Base-by-base conservation (phyloP, 2,888 invertebrate genomes). In the Acanthococcus lagerstroemiae region DNA sequence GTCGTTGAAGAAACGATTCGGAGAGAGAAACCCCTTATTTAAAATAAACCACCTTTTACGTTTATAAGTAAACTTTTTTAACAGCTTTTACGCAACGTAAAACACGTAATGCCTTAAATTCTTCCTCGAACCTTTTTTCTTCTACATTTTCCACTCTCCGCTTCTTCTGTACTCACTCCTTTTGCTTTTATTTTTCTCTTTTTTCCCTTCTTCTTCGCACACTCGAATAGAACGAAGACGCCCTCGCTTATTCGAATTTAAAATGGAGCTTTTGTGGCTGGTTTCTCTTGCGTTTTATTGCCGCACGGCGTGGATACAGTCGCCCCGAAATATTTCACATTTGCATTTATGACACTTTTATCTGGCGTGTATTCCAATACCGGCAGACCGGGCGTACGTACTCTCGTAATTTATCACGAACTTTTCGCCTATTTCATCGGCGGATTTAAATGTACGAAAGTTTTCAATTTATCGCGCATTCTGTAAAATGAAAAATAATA, bases 261-360 rank as follows among this genome's bases (percentile, higher is more conserved):
- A 45, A 45, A 45, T 45, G 46, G 46, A 19, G 19, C 46, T 48
- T 60, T 27, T 25, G 48, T 25, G 26, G 45, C 26, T 45, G 44
- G 30, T 25, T 57, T 57, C 24, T 44, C 44, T 57, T 30, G 22
- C 57, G 26, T 46, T 60, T 60, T 60, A 60, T 60, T 60, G 46
- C 46, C 46, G 60, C 46, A 60, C 26, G 27, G 46, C 46, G 60
- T 60, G 48, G 60, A n/a, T n/a, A n/a, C n/a, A n/a, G n/a, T n/a
- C n/a, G n/a, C n/a, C n/a, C 60, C 60, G 26, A 60, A 60, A 48
- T 48, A 48, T 60, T 60, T 48, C 48, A 60, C 60, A 60, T 60
- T 60, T 60, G 48, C 60, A 60, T 60, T 60, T 60, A 60, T 60
- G 60, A 60, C 60, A 27, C 26, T 60, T 60, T 60, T 48, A n/a